phyloP scores from a whole-genome alignment of 2,113 vertebrate genomes.

The Rhinolophus sinicus region DNA sequence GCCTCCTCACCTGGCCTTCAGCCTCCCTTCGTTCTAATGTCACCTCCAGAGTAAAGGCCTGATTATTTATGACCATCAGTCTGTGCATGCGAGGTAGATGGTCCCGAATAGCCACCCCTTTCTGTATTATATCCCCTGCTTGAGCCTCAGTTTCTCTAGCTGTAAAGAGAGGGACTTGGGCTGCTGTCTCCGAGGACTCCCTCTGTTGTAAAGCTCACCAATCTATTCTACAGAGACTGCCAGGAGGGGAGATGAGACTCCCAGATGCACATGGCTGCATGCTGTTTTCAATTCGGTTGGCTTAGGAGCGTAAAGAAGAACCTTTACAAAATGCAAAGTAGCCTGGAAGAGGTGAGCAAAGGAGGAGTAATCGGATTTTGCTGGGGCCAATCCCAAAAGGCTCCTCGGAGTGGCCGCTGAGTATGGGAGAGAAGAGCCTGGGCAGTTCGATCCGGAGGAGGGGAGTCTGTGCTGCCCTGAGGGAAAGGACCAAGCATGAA shows the following conservation, averaged over 20 bases:
- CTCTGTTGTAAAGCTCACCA: not conserved
- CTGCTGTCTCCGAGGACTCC: not conserved
- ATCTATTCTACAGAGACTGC: not conserved
- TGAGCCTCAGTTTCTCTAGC: constrained; percentile 5
- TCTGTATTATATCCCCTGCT: not conserved
- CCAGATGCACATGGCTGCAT: fast-evolving
- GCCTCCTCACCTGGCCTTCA: not conserved
- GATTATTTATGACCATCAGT: not conserved
- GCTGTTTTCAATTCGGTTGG: not conserved
- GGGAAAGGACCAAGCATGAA: not conserved
- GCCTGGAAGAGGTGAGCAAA: not conserved
- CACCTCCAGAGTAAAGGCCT: not conserved
- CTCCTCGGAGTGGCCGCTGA: not conserved
- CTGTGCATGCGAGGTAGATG: not conserved
- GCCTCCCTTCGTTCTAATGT: not conserved
- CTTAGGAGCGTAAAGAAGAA: not conserved
- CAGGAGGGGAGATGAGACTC: not conserved
- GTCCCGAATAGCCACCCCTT: not conserved
- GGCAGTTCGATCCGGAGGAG: not conserved
- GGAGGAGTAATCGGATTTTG: not conserved
- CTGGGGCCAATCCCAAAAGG: not conserved
- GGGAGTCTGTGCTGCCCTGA: not conserved
- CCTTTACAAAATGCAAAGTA: not conserved
- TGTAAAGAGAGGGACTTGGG: not conserved
- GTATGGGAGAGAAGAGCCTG: not conserved